Evolutionary conservation across 2,797 vertebrate genomes (phyloP).

Genomic region (Spinus pinus): DNA sequence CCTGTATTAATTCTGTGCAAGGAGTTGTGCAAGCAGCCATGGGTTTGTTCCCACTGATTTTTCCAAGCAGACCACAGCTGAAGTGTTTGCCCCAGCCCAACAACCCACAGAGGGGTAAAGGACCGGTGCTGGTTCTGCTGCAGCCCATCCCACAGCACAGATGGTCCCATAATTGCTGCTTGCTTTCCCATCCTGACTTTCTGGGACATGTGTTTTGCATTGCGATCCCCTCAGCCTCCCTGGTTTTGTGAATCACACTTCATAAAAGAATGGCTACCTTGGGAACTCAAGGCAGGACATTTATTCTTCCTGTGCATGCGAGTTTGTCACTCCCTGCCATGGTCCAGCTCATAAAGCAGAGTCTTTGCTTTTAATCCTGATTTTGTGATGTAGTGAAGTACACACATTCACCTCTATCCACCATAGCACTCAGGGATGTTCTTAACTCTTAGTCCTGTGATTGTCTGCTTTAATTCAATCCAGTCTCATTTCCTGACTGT

Average conservation of each 20-base stretch:
- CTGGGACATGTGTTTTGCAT: constrained; percentile 50
- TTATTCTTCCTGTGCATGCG: not conserved
- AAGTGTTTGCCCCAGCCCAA: not conserved
- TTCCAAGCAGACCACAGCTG: not conserved
- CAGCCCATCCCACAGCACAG: constrained; percentile 4
- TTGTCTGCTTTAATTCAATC: not conserved
- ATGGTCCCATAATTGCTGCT: not conserved
- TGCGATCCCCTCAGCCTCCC: not conserved
- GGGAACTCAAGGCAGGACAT: not conserved
- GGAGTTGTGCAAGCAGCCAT: not conserved
- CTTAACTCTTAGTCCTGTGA: not conserved
- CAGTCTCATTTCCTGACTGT: not conserved
- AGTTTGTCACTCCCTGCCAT: not conserved
- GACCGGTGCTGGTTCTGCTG: rapidly evolving
- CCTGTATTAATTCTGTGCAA: not conserved
- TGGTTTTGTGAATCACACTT: constrained; percentile 50
- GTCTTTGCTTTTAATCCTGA: not conserved
- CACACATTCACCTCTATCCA: not conserved
- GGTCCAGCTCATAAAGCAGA: not conserved
- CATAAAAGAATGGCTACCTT: constrained; percentile 34
- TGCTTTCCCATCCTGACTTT: constrained; percentile 26
- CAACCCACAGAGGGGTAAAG: not conserved
- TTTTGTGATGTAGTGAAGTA: not conserved
- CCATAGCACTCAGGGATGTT: not conserved
- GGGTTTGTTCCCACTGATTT: not conserved